Base-by-base conservation (phyloP, 2,797 vertebrate genomes). In the Pipistrellus nathusii region DNA sequence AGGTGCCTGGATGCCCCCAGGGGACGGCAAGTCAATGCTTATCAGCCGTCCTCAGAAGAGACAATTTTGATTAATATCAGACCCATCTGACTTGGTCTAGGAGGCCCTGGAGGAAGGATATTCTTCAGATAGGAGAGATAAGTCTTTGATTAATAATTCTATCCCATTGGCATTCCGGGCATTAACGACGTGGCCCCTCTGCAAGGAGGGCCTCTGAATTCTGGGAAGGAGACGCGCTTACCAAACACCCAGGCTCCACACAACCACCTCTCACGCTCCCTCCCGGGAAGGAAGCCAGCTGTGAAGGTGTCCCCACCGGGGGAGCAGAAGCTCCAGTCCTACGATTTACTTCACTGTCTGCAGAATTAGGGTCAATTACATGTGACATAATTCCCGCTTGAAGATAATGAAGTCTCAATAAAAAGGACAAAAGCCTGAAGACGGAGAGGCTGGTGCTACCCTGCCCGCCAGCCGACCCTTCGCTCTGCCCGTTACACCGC, bases 121-220 rank as follows among this genome's bases (percentile, higher is more conserved):
- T 97, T 98, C 98, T 98, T 98, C 98, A 98, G 98, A 98, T 98
- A 98, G 95, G 96, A 98, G 96, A 98, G 98, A 98, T 98, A 98
- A 38, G 97, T 95, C 98, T 98, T 98, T 98, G 98, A 98, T 98
- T 98, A 98, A 98, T 98, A 98, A 98, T 98, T 98, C 98, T 97
- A 97, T 96, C 98, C 96, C 96, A 98, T 97, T 98, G 98, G 98
- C 97, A 98, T 98, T 98, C 97, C 81, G 95, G 97, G 98, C 98
- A 97, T 97, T 98, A 98, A 97, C 92, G 96, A 91, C 25, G 90
- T 96, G 97, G 98, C 93, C 97, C 96, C 96, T 98, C 97, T 90
- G 88, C 85, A 97, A 97, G 96, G 92, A 76, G 53, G 15, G 88
- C 88, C 97, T 98, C 96, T 97, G 98, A 98, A 97, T 96, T 94